A percentile compares a stretch with the other conserved stretches of the same genome.
phyloP scores from a whole-genome alignment of 2,113 vertebrate genomes.

The Gasterosteus nipponicus region DNA sequence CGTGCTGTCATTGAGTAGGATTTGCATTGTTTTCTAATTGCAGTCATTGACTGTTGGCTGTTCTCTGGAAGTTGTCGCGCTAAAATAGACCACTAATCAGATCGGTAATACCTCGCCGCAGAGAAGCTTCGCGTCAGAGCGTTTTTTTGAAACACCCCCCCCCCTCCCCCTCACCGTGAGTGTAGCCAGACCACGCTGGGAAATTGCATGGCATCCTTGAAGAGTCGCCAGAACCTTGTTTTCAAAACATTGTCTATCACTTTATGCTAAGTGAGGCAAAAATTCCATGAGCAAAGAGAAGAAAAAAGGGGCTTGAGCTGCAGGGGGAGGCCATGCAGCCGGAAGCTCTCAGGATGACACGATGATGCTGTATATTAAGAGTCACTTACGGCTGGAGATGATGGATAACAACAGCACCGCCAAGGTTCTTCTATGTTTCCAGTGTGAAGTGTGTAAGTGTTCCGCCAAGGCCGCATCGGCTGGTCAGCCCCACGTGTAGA shows the following conservation, averaged over 20 bases:
- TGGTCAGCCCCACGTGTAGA: slow-evolving; percentile 39
- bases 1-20: background rate
- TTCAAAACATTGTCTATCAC: slow-evolving; percentile 51
- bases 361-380: slow-evolving; percentile 76
- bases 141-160: slow-evolving; percentile 50
- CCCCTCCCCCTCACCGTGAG: slow-evolving; percentile 18
- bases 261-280: slow-evolving; percentile 65
- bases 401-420: slow-evolving; percentile 73
- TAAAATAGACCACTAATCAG: slow-evolving; percentile 58
- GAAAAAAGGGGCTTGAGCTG: slow-evolving; percentile 64
- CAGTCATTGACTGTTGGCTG: slow-evolving; percentile 39
- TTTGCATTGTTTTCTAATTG: slow-evolving; percentile 38
- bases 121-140: slow-evolving; percentile 35
- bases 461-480: slow-evolving; percentile 40
- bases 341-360: slow-evolving; percentile 68
- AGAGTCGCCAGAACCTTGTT: slow-evolving; percentile 40
- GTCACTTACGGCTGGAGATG: slow-evolving; percentile 77
- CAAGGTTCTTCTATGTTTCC: slow-evolving; percentile 71
- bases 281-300: slow-evolving; percentile 59
- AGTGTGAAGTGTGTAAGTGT: slow-evolving; percentile 50
- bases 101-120: slow-evolving; percentile 48
- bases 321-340: slow-evolving; percentile 61
- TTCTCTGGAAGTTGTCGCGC: slow-evolving; percentile 37
- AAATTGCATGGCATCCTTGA: slow-evolving; percentile 55
- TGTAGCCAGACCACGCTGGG: slow-evolving; percentile 32